phyloP scores from a whole-genome alignment of 2,113 vertebrate genomes.

The Colinus virginianus region DNA sequence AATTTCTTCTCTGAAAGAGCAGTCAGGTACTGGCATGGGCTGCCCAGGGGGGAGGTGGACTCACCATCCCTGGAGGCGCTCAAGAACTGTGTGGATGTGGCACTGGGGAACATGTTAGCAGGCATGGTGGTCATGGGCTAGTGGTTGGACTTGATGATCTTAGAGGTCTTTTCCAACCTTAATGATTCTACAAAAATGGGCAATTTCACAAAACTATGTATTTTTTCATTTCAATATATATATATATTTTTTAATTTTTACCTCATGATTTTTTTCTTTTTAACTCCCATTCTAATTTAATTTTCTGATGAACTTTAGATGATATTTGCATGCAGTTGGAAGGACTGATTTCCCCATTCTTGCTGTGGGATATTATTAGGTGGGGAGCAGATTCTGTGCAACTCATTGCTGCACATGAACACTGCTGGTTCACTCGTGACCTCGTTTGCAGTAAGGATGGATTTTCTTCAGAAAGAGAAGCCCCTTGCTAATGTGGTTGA shows the following conservation, averaged over 20 bases:
- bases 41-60: too few species aligned
- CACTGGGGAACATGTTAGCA: too few species aligned
- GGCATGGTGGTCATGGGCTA: too few species aligned
- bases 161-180: too few species aligned
- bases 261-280: background rate
- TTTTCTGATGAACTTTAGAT: background rate
- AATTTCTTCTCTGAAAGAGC: too few species aligned
- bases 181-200: too few species aligned
- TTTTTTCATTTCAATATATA: background rate
- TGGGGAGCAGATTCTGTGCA: background rate
- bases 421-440: background rate
- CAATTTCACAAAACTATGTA: background rate
- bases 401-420: too few species aligned
- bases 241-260: background rate
- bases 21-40: too few species aligned
- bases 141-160: too few species aligned
- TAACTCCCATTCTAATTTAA: background rate
- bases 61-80: too few species aligned
- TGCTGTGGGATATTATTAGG: background rate
- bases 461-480: background rate
- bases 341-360: background rate
- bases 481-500: background rate
- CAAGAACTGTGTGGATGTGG: too few species aligned
- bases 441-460: background rate
- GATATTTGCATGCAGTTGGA: background rate